phyloP scores from a whole-genome alignment of 2,888 invertebrate genomes.

The Synanthedon andrenaeformis region DNA sequence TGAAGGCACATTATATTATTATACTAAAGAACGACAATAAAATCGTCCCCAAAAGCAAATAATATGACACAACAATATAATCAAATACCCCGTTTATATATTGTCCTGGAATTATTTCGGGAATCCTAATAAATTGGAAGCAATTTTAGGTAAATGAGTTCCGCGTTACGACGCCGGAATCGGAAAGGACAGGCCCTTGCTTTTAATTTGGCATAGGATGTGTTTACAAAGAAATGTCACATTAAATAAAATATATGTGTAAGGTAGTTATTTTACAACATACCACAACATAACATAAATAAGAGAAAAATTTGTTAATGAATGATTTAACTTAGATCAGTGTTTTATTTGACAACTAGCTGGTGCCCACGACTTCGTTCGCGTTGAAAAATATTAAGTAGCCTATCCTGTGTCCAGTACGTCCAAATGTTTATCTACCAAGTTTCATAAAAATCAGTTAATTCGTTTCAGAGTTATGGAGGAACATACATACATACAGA shows the following conservation, averaged over 20 bases:
- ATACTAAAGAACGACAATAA: background rate
- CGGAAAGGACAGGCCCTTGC: slow-evolving; percentile 28
- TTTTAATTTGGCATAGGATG: slow-evolving; percentile 32
- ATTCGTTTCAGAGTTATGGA: no score
- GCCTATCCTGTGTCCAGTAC: no score
- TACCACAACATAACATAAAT: no score
- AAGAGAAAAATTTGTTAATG: no score
- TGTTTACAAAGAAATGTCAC: slow-evolving; percentile 21
- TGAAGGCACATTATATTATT: background rate
- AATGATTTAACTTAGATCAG: no score
- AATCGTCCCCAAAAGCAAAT: no score
- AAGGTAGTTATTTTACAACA: background rate
- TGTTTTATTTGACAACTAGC: no score
- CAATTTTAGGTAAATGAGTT: slow-evolving; percentile 50
- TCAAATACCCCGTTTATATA: slow-evolving; percentile 5
- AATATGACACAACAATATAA: background rate
- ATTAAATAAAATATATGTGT: background rate
- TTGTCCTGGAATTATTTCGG: slow-evolving; percentile 31
- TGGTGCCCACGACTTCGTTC: no score
- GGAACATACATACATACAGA: no score
- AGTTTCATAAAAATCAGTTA: no score
- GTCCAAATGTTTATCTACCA: no score
- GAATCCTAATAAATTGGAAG: slow-evolving; percentile 50
- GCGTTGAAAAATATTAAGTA: no score
- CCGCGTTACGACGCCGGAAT: slow-evolving; percentile 22